Conservation (phyloP, 2,797 vertebrate species). For the Megalops cyprinoides region DNA sequence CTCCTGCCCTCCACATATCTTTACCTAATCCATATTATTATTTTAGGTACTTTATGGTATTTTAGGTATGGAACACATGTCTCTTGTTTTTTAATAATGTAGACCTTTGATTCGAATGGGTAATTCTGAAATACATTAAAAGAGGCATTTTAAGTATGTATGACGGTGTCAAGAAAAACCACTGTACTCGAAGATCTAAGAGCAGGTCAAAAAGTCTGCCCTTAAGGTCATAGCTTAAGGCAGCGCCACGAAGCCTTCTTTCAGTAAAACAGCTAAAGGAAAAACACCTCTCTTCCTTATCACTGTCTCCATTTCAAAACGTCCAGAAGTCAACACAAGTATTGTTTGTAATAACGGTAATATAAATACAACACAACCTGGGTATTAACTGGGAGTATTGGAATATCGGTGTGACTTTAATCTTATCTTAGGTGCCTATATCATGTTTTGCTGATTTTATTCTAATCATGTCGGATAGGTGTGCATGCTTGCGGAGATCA, state of each 20-base stretch:
- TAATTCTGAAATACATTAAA: slow-evolving; percentile 72
- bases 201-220: slow-evolving; percentile 65
- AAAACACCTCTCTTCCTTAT: slow-evolving; percentile 63
- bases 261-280: slow-evolving; percentile 63
- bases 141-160: slow-evolving; percentile 73
- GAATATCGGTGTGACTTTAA: background rate
- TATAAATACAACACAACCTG: slow-evolving; percentile 25
- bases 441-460: too few species aligned
- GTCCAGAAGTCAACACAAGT: slow-evolving; percentile 46
- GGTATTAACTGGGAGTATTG: background rate
- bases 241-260: slow-evolving; percentile 79
- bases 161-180: slow-evolving; percentile 66
- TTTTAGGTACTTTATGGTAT: too few species aligned
- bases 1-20: background rate
- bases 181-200: slow-evolving; percentile 60
- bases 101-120: slow-evolving; percentile 56
- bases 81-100: slow-evolving; percentile 21
- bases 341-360: slow-evolving; percentile 48
- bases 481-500: background rate
- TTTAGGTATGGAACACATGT: background rate
- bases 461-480: too few species aligned
- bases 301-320: slow-evolving; percentile 65
- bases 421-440: background rate
- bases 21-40: background rate
- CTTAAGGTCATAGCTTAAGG: slow-evolving; percentile 82